Percentiles rank a stretch among this genome's conserved stretches.
Conservation (phyloP, 2,888 invertebrate genomes). For the Sphaerophoria taeniata region DNA sequence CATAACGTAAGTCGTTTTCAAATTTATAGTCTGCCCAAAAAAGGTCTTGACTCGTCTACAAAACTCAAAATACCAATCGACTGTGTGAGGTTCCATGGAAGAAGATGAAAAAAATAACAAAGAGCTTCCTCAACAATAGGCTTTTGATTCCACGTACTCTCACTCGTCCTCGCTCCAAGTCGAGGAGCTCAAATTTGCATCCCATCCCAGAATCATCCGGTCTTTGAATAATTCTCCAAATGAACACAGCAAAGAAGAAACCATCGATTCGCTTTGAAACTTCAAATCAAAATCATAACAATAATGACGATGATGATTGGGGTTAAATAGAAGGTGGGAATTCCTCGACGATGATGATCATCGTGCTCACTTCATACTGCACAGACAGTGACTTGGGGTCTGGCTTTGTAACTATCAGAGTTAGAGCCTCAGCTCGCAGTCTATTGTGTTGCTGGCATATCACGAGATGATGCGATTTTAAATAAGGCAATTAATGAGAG, state of each 20-base stretch:
- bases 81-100: slow-evolving; percentile 16
- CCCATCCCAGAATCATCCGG: slow-evolving; percentile 35
- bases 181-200: slow-evolving; percentile 44
- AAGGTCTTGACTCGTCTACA: slow-evolving; percentile 57
- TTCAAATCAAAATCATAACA: slow-evolving; percentile 70
- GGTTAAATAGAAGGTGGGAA: slow-evolving; percentile 74
- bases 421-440: slow-evolving; percentile 11
- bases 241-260: not conserved
- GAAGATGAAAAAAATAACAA: not conserved
- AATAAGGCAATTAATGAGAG: slow-evolving; percentile 68
- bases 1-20: slow-evolving; percentile 34
- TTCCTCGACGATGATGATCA: slow-evolving; percentile 28
- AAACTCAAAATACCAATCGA: slow-evolving; percentile 61
- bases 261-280: slow-evolving; percentile 46
- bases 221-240: slow-evolving; percentile 13
- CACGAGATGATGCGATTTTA: slow-evolving; percentile 72
- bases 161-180: not conserved
- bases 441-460: slow-evolving; percentile 64
- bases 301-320: slow-evolving; percentile 73
- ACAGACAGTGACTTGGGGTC: slow-evolving; percentile 9
- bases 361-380: slow-evolving; percentile 14
- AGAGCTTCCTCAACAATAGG: slow-evolving; percentile 45
- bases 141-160: slow-evolving; percentile 5
- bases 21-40: slow-evolving; percentile 73
- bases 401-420: slow-evolving; percentile 16